Evolutionary conservation across 2,797 vertebrate genomes (phyloP).

Genomic region (Presbytis comata): DNA sequence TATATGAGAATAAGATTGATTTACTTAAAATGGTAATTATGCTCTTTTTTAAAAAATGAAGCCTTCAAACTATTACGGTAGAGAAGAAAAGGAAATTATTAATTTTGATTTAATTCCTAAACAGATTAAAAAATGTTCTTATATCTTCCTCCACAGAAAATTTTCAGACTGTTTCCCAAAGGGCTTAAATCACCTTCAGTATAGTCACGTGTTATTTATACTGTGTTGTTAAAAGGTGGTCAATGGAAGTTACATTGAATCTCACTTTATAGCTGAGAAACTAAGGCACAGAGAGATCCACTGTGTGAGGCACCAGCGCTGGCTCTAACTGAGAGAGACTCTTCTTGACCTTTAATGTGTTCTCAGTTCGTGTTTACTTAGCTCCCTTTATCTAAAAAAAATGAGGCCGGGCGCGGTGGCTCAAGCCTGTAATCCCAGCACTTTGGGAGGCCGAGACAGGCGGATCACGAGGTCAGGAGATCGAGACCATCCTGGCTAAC

Average conservation of each 20-base stretch:
- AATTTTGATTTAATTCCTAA: background rate
- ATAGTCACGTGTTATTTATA: background rate
- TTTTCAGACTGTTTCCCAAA: background rate
- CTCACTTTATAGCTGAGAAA: background rate
- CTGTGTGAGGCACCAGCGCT: background rate
- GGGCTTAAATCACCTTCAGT: background rate
- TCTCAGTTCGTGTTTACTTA: background rate
- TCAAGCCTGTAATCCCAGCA: too few species aligned
- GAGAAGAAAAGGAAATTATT: background rate
- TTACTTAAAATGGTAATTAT: conserved; percentile 17
- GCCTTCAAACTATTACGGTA: background rate
- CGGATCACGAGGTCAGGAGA: too few species aligned
- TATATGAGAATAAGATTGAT: background rate
- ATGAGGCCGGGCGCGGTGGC: background rate
- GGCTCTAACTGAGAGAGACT: background rate
- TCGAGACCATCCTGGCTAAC: too few species aligned
- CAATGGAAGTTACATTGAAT: background rate
- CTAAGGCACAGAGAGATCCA: background rate
- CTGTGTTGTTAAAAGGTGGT: background rate
- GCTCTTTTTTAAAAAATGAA: background rate
- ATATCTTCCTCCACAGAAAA: background rate
- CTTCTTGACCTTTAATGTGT: background rate
- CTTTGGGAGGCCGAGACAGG: too few species aligned
- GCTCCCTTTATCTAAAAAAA: background rate
- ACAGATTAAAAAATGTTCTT: conserved; percentile 12